Evolutionary conservation across 2,888 invertebrate species (phyloP).

Genomic region (Brassicogethes aeneus): DNA sequence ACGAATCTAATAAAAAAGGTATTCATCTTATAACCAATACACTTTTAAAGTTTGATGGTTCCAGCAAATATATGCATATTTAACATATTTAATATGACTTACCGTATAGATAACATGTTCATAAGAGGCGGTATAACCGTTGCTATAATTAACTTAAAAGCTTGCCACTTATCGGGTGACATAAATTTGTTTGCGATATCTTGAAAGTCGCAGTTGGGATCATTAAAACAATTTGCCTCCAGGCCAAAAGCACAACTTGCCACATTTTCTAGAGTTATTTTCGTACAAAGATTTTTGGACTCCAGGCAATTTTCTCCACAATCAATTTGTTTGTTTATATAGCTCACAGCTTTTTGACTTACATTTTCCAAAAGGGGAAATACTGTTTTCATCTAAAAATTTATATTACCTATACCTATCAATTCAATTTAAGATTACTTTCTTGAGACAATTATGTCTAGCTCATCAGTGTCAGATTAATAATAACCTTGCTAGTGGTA

Average conservation of each 20-base stretch:
- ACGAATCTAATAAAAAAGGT: conserved; percentile 10
- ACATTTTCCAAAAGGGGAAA: not conserved
- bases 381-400: not conserved
- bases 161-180: conserved; percentile 7
- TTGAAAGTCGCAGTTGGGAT: conserved; percentile 23
- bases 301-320: not conserved
- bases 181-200: conserved; percentile 21
- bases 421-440: too few relatives aligned
- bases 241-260: conserved; percentile 42
- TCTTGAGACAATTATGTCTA: too few relatives aligned
- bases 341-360: not conserved
- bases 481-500: conserved; percentile 37
- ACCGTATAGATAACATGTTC: too few relatives aligned
- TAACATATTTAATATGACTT: too few relatives aligned
- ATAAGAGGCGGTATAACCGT: too few relatives aligned
- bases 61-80: too few relatives aligned
- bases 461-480: too few relatives aligned
- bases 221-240: conserved; percentile 36
- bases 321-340: not conserved
- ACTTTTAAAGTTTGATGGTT: too few relatives aligned
- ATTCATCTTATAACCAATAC: too few relatives aligned
- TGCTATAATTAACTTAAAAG: conserved; percentile 11
- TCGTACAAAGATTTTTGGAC: conserved; percentile 10
- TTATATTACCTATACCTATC: too few relatives aligned
- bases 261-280: conserved; percentile 37